phyloP scores from a whole-genome alignment of 1,140 invertebrate species.

The Nilaparvata lugens region DNA sequence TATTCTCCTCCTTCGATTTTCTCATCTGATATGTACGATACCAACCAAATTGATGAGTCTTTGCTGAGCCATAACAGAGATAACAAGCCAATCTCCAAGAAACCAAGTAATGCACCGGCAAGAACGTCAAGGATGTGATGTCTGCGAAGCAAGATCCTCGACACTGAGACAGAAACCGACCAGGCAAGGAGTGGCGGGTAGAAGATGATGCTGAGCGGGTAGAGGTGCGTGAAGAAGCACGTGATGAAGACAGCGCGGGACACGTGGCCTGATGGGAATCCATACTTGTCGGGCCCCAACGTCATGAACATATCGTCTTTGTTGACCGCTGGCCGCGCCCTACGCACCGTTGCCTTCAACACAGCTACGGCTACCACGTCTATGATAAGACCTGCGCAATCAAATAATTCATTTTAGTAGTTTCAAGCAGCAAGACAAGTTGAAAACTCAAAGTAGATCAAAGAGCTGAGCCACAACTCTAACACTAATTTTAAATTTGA shows the following conservation, averaged over 20 bases:
- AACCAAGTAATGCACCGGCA: constrained; percentile 63
- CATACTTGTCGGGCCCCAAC: constrained; percentile 75
- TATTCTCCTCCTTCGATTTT: constrained; percentile 45
- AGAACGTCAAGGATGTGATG: constrained; percentile 84
- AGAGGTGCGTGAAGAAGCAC: constrained; percentile 54
- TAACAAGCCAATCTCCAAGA: constrained; percentile 60
- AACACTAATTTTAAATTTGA: too few species aligned
- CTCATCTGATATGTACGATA: constrained; percentile 45
- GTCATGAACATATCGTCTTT: constrained; percentile 47
- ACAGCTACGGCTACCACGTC: constrained; percentile 78
- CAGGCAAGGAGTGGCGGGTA: constrained; percentile 58
- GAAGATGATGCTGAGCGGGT: constrained; percentile 46
- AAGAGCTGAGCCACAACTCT: too few species aligned
- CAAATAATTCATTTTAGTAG: background rate
- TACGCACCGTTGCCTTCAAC: constrained; percentile 66
- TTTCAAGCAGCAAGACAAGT: too few species aligned
- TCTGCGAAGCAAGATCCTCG: constrained; percentile 67
- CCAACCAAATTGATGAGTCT: constrained; percentile 38
- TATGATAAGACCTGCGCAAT: constrained; percentile 65
- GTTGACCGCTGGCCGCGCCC: constrained; percentile 64
- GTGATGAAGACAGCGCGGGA: constrained; percentile 73
- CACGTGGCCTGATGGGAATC: constrained; percentile 93
- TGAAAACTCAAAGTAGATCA: too few species aligned
- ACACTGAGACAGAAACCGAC: constrained; percentile 62
- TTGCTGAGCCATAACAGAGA: constrained; percentile 55